These are phyloP conservation scores for Drosophila kepulauana DNA, from an alignment of 1,140 invertebrate species.

Conservation along the genomic window DNA sequence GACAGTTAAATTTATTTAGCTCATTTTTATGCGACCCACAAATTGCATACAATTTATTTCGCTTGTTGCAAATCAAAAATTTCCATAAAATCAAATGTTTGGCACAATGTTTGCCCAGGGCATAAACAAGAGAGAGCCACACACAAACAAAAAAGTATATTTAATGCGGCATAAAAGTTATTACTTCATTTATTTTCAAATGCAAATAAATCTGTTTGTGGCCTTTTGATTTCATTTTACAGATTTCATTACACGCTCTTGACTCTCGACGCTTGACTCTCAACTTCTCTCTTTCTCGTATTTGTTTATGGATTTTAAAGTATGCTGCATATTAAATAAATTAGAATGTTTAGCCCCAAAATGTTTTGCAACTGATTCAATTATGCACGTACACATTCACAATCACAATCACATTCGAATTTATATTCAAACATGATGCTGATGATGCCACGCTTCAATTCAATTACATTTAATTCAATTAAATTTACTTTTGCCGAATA, in stretches of 20 bases:
- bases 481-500: not conserved
- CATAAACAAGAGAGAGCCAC: conserved; percentile 24
- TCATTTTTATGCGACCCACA: conserved; percentile 76
- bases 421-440: not conserved
- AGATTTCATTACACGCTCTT: conserved; percentile 26
- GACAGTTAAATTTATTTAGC: conserved; percentile 55
- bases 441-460: not conserved
- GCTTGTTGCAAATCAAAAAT: conserved; percentile 82
- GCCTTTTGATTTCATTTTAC: conserved; percentile 42
- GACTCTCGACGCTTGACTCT: not conserved
- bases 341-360: conserved; percentile 24
- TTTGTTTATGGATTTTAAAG: conserved; percentile 31
- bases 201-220: conserved; percentile 76
- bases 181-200: conserved; percentile 81
- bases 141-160: conserved; percentile 37
- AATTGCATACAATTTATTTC: conserved; percentile 80
- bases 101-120: conserved; percentile 44
- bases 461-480: conserved; percentile 9
- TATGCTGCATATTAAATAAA: conserved; percentile 22
- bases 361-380: conserved; percentile 11
- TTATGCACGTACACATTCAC: not conserved
- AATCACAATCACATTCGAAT: not conserved
- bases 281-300: not conserved
- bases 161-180: conserved; percentile 80
- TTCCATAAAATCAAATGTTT: conserved; percentile 78